These are phyloP conservation scores for Cephonodes hylas DNA, from an alignment of 2,888 invertebrate species.

Conservation along the genomic window DNA sequence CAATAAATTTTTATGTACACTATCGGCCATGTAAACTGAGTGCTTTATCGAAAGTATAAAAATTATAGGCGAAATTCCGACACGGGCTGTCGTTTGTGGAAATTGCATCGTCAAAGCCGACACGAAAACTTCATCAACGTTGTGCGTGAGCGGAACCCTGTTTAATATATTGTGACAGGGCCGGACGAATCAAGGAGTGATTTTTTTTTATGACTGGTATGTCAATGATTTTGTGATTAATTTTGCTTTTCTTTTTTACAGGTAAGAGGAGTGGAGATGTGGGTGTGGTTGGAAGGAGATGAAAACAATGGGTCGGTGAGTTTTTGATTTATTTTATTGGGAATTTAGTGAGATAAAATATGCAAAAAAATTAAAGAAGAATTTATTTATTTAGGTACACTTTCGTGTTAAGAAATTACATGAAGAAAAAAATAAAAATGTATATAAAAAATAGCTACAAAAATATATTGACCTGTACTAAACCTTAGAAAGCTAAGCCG, in stretches of 20 bases:
- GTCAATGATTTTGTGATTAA: background rate
- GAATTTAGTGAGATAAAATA: no score
- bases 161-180: constrained; percentile 1
- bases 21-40: background rate
- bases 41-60: background rate
- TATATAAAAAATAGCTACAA: no score
- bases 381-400: no score
- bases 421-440: no score
- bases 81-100: constrained; percentile 44
- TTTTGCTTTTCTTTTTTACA: background rate
- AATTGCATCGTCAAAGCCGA: constrained; percentile 40
- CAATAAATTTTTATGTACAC: background rate
- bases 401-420: no score
- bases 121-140: constrained; percentile 50
- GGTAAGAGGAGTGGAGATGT: background rate
- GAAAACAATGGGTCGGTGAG: background rate
- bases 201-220: background rate
- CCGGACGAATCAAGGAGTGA: background rate
- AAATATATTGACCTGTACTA: background rate
- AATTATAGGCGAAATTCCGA: constrained; percentile 33
- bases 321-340: background rate
- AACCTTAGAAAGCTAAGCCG: background rate
- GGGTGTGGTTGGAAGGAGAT: background rate
- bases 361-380: no score
- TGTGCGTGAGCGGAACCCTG: constrained; percentile 11